A percentile compares a stretch with the other conserved stretches of the same genome.
Conservation (phyloP, 2,797 vertebrate genomes). For the Arrhamphus sclerolepis region DNA sequence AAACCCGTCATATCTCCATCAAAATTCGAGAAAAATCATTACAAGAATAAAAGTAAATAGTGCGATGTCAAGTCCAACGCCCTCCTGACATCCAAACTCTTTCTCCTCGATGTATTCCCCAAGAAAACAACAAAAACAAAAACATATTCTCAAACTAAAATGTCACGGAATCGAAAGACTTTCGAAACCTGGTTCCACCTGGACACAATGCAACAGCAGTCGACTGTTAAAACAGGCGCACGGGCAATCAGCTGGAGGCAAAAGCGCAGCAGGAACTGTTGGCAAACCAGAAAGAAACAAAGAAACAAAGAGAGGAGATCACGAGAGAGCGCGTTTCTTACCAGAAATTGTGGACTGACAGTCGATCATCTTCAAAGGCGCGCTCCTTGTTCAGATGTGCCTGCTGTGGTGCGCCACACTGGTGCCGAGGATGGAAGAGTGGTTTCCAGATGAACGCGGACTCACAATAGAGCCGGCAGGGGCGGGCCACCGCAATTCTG, state of each 20-base stretch:
- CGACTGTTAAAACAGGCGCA: constrained; percentile 6
- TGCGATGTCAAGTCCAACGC: constrained; percentile 30
- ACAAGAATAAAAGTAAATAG: constrained; percentile 24
- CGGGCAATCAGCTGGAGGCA: constrained; percentile 8
- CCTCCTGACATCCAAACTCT: constrained; percentile 30
- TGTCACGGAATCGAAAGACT: constrained; percentile 30
- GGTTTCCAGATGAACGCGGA: constrained; percentile 63
- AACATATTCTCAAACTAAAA: constrained; percentile 9
- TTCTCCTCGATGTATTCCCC: constrained; percentile 22
- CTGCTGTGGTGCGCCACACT: constrained; percentile 71
- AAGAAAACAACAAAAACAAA: not conserved
- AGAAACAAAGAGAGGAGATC: not conserved
- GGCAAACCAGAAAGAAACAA: not conserved
- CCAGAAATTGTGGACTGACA: constrained; percentile 54
- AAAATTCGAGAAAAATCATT: constrained; percentile 2
- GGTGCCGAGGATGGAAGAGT: constrained; percentile 71
- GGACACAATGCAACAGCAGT: constrained; percentile 14
- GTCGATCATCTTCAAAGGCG: constrained; percentile 59
- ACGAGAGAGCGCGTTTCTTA: constrained; percentile 45
- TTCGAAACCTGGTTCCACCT: constrained; percentile 11
- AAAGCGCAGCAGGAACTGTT: constrained; percentile 1
- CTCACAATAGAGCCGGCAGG: constrained; percentile 67
- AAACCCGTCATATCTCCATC: not conserved
- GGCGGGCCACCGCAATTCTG: constrained; percentile 69
- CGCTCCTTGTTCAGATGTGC: constrained; percentile 52